Conservation (phyloP, 2,888 invertebrate genomes). For the Drosophila niveifrons region DNA sequence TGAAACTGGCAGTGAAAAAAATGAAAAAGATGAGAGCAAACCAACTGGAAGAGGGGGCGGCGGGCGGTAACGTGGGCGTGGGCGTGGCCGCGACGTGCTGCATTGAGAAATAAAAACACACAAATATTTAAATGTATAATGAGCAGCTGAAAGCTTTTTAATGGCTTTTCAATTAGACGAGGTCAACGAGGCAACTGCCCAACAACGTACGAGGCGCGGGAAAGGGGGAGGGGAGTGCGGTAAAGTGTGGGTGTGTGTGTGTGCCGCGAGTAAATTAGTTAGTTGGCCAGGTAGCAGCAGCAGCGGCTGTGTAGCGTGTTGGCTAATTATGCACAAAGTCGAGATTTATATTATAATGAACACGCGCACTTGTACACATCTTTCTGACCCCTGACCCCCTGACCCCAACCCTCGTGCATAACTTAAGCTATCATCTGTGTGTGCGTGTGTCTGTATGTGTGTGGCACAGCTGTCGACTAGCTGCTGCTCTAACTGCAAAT, state of each 20-base stretch:
- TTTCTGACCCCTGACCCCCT: constrained; percentile 11
- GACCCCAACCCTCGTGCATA: constrained; percentile 3
- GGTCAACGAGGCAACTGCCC: constrained; percentile 36
- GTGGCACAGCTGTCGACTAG: constrained; percentile 4
- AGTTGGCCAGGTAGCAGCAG: constrained; percentile 34
- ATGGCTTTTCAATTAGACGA: constrained; percentile 81
- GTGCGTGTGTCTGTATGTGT: no score
- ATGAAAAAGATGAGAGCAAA: constrained; percentile 42
- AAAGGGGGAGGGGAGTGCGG: not conserved
- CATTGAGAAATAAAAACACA: constrained; percentile 63
- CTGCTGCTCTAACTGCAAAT: constrained; percentile 33
- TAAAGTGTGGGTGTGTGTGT: constrained; percentile 14
- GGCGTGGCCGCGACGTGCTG: constrained; percentile 7
- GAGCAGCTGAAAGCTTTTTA: constrained; percentile 81
- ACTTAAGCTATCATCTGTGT: constrained; percentile 21
- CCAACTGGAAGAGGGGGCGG: not conserved
- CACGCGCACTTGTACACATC: constrained; percentile 7
- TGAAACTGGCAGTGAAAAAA: constrained; percentile 21
- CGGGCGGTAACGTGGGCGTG: not conserved
- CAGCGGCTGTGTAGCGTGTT: constrained; percentile 31
- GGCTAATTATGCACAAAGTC: constrained; percentile 68
- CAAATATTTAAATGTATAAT: constrained; percentile 82
- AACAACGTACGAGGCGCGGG: not conserved
- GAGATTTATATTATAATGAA: constrained; percentile 41
- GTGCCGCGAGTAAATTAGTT: constrained; percentile 40